A percentile compares a stretch with the other conserved stretches of the same genome.
Conservation (phyloP, 2,113 vertebrate species). For the Halichoeres trimaculatus region DNA sequence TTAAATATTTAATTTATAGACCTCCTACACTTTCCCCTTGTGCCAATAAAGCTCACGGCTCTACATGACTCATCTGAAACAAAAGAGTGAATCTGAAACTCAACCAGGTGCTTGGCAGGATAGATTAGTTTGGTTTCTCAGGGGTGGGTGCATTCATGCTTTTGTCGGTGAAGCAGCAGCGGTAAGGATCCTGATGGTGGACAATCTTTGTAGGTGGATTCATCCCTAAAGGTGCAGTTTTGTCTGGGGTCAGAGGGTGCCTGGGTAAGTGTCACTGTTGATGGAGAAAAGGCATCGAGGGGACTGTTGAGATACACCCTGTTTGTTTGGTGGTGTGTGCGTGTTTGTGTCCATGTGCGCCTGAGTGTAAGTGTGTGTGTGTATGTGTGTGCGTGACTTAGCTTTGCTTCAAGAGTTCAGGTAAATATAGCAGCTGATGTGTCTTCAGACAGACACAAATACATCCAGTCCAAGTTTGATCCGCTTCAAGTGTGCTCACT, state of each 20-base stretch:
- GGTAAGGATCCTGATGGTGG: slow-evolving; percentile 51
- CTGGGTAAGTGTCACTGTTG: slow-evolving; percentile 9
- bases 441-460: slow-evolving; percentile 60
- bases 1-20: slow-evolving; percentile 8
- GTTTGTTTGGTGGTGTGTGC: slow-evolving; percentile 39
- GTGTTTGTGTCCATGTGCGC: slow-evolving; percentile 48
- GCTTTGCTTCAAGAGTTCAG: slow-evolving; percentile 65
- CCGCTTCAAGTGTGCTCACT: slow-evolving; percentile 51
- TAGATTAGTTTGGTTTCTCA: slow-evolving; percentile 24
- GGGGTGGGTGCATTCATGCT: slow-evolving; percentile 74
- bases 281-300: slow-evolving; percentile 51
- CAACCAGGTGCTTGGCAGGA: slow-evolving; percentile 38
- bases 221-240: slow-evolving; percentile 25
- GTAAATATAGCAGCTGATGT: slow-evolving; percentile 68
- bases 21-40: slow-evolving; percentile 13
- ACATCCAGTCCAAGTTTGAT: slow-evolving; percentile 44
- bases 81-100: slow-evolving; percentile 35
- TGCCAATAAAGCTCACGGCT: slow-evolving; percentile 47
- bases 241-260: slow-evolving; percentile 37
- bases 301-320: slow-evolving; percentile 51
- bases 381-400: slow-evolving; percentile 27
- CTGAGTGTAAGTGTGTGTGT: slow-evolving; percentile 44
- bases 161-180: slow-evolving; percentile 76
- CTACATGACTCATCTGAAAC: slow-evolving; percentile 41
- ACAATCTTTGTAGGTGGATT: slow-evolving; percentile 50